These are phyloP conservation scores for Caenorhabditis parvicauda DNA, from an alignment of 2,888 invertebrate genomes.

Conservation along the genomic window DNA sequence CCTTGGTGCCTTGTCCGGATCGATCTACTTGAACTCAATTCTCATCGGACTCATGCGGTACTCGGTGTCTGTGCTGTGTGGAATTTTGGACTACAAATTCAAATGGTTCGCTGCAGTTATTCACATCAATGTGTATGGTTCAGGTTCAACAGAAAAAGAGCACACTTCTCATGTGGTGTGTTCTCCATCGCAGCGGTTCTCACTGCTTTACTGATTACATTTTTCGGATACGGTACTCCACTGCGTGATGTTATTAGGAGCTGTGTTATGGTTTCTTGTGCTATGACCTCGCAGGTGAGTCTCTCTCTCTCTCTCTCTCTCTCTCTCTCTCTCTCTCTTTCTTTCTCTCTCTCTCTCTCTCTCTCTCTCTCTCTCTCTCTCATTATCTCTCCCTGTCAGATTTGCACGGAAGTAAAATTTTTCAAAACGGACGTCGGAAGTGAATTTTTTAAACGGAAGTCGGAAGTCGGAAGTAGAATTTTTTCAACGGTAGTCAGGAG, in stretches of 20 bases:
- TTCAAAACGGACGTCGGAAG: too few relatives aligned
- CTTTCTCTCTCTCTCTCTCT: too few relatives aligned
- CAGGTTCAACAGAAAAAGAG: conserved; percentile 18
- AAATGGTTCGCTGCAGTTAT: background rate
- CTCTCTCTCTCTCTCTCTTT: too few relatives aligned
- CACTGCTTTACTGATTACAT: conserved; percentile 8
- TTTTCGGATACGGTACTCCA: conserved; percentile 1
- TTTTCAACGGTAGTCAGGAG: too few relatives aligned
- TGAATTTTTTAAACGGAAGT: too few relatives aligned
- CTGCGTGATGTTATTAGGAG: conserved; percentile 9
- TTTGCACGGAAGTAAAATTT: too few relatives aligned
- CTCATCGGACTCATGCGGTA: conserved; percentile 25
- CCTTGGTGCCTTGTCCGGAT: conserved; percentile 24
- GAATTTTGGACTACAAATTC: conserved; percentile 22
- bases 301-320: background rate
- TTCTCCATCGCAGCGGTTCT: conserved; percentile 12
- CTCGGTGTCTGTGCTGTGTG: conserved; percentile 20
- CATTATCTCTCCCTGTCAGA: too few relatives aligned
- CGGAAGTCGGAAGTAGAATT: too few relatives aligned
- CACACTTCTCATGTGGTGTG: conserved; percentile 16
- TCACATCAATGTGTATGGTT: background rate
- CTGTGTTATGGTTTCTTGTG: conserved; percentile 20
- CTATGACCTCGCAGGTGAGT: conserved; percentile 26
- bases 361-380: too few relatives aligned
- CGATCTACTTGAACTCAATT: conserved; percentile 28